Evolutionary conservation across 1,140 invertebrate species (phyloP).

Genomic region (Magallana gigas): DNA sequence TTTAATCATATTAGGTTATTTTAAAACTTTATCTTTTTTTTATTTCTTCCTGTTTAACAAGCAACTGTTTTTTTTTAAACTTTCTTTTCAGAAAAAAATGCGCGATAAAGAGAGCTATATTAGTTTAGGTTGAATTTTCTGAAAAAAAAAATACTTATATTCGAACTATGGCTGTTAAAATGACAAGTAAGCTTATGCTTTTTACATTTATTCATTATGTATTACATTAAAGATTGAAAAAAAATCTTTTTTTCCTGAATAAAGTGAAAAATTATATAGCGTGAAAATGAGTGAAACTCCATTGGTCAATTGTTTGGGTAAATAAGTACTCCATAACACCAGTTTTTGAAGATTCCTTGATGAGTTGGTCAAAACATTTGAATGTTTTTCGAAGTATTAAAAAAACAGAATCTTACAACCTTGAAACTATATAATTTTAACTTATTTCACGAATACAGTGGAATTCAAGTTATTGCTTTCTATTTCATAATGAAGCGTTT

Average conservation of each 20-base stretch:
- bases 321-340: not conserved
- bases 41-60: no score
- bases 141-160: not conserved
- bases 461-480: not conserved
- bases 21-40: no score
- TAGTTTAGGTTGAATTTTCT: not conserved
- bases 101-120: not conserved
- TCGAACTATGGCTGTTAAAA: not conserved
- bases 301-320: not conserved
- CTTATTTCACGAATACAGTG: not conserved
- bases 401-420: not conserved
- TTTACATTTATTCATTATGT: no score
- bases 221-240: no score
- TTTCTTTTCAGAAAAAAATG: no score
- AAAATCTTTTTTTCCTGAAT: not conserved
- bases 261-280: not conserved
- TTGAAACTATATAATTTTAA: not conserved
- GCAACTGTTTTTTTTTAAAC: no score
- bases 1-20: no score
- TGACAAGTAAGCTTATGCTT: not conserved
- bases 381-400: not conserved
- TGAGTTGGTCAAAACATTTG: not conserved
- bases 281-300: not conserved
- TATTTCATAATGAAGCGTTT: not conserved
- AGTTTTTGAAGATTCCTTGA: not conserved